phyloP scores from a whole-genome alignment of 2,888 invertebrate species.

The Hemistola chrysoprasaria region DNA sequence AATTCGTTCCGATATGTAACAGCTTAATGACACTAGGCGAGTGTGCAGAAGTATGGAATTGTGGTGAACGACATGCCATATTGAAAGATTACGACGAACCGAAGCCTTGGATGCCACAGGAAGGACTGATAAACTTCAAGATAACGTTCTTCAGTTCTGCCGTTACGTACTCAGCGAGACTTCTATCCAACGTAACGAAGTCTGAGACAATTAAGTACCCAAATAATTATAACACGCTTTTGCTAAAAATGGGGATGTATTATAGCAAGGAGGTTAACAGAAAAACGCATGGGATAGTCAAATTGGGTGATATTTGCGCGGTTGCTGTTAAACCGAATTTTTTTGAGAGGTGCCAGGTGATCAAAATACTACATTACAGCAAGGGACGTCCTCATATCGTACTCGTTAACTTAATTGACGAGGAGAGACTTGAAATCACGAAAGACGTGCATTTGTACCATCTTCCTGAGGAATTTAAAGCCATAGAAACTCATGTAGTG shows the following conservation, averaged over 20 bases:
- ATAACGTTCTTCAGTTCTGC: slow-evolving; percentile 83
- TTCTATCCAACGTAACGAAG: slow-evolving; percentile 45
- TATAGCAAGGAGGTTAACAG: slow-evolving; percentile 58
- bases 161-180: slow-evolving; percentile 82
- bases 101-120: slow-evolving; percentile 73
- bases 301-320: slow-evolving; percentile 82
- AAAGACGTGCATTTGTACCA: slow-evolving; percentile 65
- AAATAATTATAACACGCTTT: slow-evolving; percentile 53
- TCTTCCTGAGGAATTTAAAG: slow-evolving; percentile 75
- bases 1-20: slow-evolving; percentile 79
- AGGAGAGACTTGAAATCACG: slow-evolving; percentile 70
- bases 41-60: slow-evolving; percentile 81
- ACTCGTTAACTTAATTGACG: slow-evolving; percentile 83
- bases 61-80: slow-evolving; percentile 83
- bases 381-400: slow-evolving; percentile 54
- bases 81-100: slow-evolving; percentile 79
- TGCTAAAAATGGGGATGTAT: slow-evolving; percentile 63
- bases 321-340: slow-evolving; percentile 65
- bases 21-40: slow-evolving; percentile 84
- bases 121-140: slow-evolving; percentile 81
- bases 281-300: slow-evolving; percentile 58
- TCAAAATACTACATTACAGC: slow-evolving; percentile 61
- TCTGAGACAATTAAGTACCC: slow-evolving; percentile 47
- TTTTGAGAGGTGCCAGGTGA: slow-evolving; percentile 81
- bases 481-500: slow-evolving; percentile 66